Base-by-base conservation (phyloP, 2,113 vertebrate genomes). In the Rhegmatorhina hoffmannsi region DNA sequence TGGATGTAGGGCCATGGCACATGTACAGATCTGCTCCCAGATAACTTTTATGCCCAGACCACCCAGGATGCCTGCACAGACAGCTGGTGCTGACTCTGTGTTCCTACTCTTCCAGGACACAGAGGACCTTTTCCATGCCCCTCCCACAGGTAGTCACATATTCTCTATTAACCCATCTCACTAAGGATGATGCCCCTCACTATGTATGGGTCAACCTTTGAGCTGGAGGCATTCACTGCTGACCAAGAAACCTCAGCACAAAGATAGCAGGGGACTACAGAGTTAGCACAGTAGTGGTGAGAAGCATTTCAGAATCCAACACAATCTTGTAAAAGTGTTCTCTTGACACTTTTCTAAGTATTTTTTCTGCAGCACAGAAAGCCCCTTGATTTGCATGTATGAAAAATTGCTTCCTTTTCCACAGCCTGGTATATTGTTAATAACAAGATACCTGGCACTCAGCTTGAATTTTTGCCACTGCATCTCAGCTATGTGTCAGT, bases 181-280 rank as follows among this genome's bases (percentile, higher is more conserved):
- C 28, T 24, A 13, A 31, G 31, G 12, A 58, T 20, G 49, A 10
- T 13, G 18, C 8, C 15, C 20, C 36, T 52, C 21, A 31, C 17
- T 17, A 20, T 21, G 25, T 55, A 38, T 0, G 1, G 26, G 5
- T 12, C 62, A 67, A 3, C 25, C 29, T 72, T 28, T 24, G 50
- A 55, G 29, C 28, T 78, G 58, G 4, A 10, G 34, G 14, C 3
- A 34, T 34, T 55, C 40, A 3, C 13, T 33, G 17, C 2, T 77
- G 36, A 5, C 49, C 64, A 44, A 49, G 31, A 91, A 91, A 66
- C 20, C 13, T 52, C 53, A 58, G 19, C 16, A 17, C 5, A n/a
- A n/a, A 66, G 40, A 5, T 0, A 36, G 17, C 26, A 68, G 29
- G 13, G 20, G 55, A 24, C 15, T 55, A 0, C 7, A n/a, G 26